Conservation (phyloP, 2,888 invertebrate genomes). For the Aphrophora alni region DNA sequence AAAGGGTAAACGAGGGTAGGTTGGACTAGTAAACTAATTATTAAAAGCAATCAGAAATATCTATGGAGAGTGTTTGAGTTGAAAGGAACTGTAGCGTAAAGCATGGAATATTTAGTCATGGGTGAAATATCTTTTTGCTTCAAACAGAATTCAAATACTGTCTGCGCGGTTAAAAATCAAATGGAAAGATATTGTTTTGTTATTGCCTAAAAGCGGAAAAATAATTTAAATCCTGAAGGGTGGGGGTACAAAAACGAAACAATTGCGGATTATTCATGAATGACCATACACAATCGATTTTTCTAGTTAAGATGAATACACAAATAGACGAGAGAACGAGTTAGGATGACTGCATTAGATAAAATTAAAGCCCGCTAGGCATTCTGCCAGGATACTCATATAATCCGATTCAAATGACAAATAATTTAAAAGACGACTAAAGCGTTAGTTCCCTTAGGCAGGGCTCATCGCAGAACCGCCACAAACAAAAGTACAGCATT, state of each 20-base stretch:
- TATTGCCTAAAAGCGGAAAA: neutral
- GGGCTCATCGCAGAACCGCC: too few species aligned
- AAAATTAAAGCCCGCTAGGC: constrained; percentile 28
- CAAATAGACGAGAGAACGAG: neutral
- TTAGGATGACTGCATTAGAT: constrained; percentile 27
- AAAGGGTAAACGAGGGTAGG: too few species aligned
- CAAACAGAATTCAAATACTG: neutral
- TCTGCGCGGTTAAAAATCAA: neutral
- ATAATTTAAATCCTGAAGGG: neutral
- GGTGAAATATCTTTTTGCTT: neutral
- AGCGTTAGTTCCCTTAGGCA: too few species aligned
- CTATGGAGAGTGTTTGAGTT: neutral
- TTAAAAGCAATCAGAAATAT: neutral
- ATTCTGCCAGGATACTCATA: constrained; percentile 24
- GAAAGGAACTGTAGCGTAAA: neutral
- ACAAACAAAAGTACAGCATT: too few species aligned
- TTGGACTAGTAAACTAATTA: neutral
- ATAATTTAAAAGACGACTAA: constrained; percentile 26
- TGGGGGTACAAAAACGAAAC: neutral
- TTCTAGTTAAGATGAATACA: neutral
- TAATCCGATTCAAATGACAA: constrained; percentile 31
- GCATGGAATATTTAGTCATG: neutral
- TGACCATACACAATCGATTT: neutral
- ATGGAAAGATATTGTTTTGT: neutral
- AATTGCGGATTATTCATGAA: neutral